Conservation (phyloP, 35 echinoderm and acorn worm genomes). For the Hemicentrotus pulcherrimus region DNA sequence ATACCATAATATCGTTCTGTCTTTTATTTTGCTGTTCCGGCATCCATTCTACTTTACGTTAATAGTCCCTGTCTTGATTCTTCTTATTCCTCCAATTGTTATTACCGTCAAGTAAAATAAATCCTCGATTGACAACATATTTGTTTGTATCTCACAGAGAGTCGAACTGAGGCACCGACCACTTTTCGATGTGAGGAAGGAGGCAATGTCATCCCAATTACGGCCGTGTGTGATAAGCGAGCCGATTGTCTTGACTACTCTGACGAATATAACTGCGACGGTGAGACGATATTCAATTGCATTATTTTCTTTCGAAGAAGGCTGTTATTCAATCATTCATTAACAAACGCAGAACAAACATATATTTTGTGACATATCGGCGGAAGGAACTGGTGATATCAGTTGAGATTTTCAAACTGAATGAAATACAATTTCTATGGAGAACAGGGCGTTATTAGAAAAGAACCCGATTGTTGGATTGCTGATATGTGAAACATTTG, state of each 20-base stretch:
- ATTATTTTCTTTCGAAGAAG: not conserved
- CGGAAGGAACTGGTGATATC: not conserved
- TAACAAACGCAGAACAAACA: not conserved
- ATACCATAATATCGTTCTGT: too few species aligned
- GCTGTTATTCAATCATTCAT: not conserved
- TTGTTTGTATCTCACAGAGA: not conserved
- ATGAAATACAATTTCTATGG: too few species aligned
- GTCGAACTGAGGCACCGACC: not conserved
- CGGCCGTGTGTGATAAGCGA: slow-evolving; percentile 21
- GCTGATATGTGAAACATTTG: too few species aligned
- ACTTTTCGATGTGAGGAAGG: slow-evolving; percentile 26
- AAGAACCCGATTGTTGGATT: too few species aligned
- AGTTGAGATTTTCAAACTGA: not conserved
- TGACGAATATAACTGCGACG: slow-evolving; percentile 24
- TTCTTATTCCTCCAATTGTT: too few species aligned
- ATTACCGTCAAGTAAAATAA: not conserved
- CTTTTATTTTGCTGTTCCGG: not conserved
- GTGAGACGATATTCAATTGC: not conserved
- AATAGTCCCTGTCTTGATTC: too few species aligned
- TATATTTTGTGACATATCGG: not conserved
- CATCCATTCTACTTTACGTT: not conserved
- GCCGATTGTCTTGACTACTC: slow-evolving; percentile 1
- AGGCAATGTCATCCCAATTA: not conserved
- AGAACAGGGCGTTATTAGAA: too few species aligned
- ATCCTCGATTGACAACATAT: not conserved